Percentiles rank a stretch among this genome's conserved stretches.
Evolutionary conservation across 2,113 vertebrate genomes (phyloP).

Genomic region (Gopherus evgoodei): DNA sequence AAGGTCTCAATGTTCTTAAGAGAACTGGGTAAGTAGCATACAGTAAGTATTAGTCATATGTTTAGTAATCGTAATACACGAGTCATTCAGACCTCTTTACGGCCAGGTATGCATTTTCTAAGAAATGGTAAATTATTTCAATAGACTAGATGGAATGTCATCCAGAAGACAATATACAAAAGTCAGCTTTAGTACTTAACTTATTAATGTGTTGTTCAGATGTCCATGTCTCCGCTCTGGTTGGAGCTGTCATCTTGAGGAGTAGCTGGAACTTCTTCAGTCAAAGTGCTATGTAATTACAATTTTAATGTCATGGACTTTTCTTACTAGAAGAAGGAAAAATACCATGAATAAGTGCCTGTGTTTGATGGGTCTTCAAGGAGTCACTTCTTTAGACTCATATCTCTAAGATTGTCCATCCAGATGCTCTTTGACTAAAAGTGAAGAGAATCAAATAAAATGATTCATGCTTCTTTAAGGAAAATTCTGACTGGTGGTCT

Average conservation of each 20-base stretch:
- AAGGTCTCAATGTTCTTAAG: neutral
- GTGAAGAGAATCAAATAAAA: neutral
- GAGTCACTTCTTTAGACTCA: neutral
- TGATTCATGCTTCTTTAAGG: neutral
- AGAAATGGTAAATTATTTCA: neutral
- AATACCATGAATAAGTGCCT: neutral
- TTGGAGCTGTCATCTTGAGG: neutral
- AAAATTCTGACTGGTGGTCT: neutral
- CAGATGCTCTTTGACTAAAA: neutral
- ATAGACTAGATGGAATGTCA: fast-evolving
- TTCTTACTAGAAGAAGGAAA: neutral
- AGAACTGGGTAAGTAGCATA: neutral
- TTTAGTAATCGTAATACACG: neutral
- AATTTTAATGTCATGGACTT: neutral
- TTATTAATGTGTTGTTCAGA: neutral
- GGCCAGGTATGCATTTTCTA: neutral
- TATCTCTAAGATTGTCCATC: neutral
- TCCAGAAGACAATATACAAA: neutral
- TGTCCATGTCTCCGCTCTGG: neutral
- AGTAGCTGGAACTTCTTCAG: neutral
- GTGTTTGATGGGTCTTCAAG: neutral
- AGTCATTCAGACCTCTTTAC: neutral
- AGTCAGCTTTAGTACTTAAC: neutral
- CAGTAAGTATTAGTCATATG: neutral
- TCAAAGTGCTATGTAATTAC: neutral